Conservation (phyloP, 1,140 invertebrate genomes). For the Catajapyx aquilonaris region DNA sequence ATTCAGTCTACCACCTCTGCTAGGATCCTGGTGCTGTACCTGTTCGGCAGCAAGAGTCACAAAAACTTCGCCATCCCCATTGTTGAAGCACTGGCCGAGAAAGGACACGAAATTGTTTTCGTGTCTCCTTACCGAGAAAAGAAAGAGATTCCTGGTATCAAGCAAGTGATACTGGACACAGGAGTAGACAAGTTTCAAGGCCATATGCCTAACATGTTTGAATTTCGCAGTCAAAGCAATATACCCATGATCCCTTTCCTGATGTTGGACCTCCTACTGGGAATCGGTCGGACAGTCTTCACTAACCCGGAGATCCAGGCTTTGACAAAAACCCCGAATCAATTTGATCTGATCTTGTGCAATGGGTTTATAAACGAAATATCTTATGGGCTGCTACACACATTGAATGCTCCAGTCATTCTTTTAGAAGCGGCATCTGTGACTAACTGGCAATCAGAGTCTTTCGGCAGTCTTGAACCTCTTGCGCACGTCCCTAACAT, state of each 20-base stretch:
- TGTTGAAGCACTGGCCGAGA: slow-evolving; percentile 9
- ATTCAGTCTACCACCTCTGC: too few relatives aligned
- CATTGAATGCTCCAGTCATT: slow-evolving; percentile 8
- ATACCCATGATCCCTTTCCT: slow-evolving; percentile 3
- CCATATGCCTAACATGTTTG: background rate
- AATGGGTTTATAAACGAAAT: slow-evolving; percentile 9
- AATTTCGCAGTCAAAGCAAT: background rate
- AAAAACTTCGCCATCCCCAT: slow-evolving; percentile 9
- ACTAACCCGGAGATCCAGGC: slow-evolving; percentile 4
- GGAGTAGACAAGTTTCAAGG: slow-evolving; percentile 1
- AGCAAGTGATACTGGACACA: slow-evolving; percentile 1
- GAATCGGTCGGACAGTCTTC: slow-evolving; percentile 3
- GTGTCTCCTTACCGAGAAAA: slow-evolving; percentile 10
- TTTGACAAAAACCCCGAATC: slow-evolving; percentile 4
- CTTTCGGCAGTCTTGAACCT: slow-evolving; percentile 2
- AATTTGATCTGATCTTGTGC: slow-evolving; percentile 9
- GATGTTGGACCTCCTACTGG: background rate
- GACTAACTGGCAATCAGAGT: background rate
- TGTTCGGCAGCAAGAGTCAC: slow-evolving; percentile 8
- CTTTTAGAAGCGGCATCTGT: slow-evolving; percentile 1
- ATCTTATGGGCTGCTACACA: slow-evolving; percentile 6
- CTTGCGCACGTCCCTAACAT: slow-evolving; percentile 5
- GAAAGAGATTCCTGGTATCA: slow-evolving; percentile 7
- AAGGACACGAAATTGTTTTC: too few relatives aligned
- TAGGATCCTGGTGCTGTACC: slow-evolving; percentile 7